Conservation (phyloP, 2,113 vertebrate genomes). For the Salvator merianae region DNA sequence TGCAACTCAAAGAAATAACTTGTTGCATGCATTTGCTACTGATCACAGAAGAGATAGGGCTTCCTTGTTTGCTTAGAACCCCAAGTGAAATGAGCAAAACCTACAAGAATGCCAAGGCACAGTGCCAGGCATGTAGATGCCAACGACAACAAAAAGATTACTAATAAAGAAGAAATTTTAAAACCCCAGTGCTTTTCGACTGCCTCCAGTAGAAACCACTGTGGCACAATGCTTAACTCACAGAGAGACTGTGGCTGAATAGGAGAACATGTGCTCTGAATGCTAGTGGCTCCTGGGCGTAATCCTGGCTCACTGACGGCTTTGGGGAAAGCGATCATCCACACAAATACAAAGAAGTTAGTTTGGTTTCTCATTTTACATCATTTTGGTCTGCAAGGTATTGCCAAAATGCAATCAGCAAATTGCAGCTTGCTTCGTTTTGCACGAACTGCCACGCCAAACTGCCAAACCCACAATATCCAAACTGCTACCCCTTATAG, state of each 20-base stretch:
- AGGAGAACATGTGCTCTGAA: neutral
- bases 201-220: neutral
- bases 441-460: too few species aligned
- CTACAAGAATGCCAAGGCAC: neutral
- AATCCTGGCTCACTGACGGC: neutral
- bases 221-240: neutral
- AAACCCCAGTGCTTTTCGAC: accelerated
- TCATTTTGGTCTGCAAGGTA: too few species aligned
- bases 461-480: too few species aligned
- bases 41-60: neutral
- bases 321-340: too few species aligned
- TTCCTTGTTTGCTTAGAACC: neutral
- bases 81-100: neutral
- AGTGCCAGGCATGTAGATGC: neutral
- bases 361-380: too few species aligned
- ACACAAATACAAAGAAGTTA: too few species aligned
- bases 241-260: too few species aligned
- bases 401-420: too few species aligned
- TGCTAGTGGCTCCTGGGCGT: neutral
- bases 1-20: neutral
- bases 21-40: neutral
- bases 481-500: too few species aligned
- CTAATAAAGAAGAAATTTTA: neutral
- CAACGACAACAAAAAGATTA: neutral
- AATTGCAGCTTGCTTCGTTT: too few species aligned